Evolutionary conservation across 2,888 invertebrate species (phyloP), one percentile per base, ranked within the genome.

Genomic region (Mimas tiliae): DNA sequence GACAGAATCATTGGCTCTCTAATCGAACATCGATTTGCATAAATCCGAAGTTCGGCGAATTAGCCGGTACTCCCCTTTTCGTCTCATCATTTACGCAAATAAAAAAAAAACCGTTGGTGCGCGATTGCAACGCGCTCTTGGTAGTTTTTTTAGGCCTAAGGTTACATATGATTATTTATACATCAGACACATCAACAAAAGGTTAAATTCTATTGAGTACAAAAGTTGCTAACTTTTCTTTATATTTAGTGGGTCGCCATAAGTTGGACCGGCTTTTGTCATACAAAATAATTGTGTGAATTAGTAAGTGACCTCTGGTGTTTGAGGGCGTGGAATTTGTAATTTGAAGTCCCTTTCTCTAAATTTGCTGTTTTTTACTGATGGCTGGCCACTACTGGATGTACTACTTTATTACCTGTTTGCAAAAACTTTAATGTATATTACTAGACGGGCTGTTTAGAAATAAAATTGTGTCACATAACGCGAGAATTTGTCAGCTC

Each of bases 211-310:
- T 11, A 45, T 45, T 6, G 45, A 45, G 45, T 45, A 53, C 7
- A 55, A 34, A 11, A 34, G 11, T 12, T 42, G 58, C 19, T 58
- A 58, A n/a, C 38, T 6, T 42, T 19, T 55, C n/a, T 55, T 38
- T 34, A 7, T 27, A 14, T 33, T 58, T 19, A 58, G 58, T 42
- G 16, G 58, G 58, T 42, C 19, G 7, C 12, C 48, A 2, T 34
- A 19, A 27, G 27, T 12, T 34, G 14, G 34, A 14, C 12, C 52
- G 19, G 19, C 16, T 27, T 34, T 34, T 58, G 16, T 58, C 16
- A 11, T 38, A 58, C 58, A 58, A 52, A 21, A 52, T 19, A 19
- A 52, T 34, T n/a, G 58, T 58, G 58, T 58, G 58, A 58, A 58
- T 58, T 58, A 58, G 58, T 11, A 38, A 33, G 14, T 38, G 38